A percentile compares a stretch with the other conserved stretches of the same genome.
Evolutionary conservation across 2,888 invertebrate species (phyloP).

Genomic region (Pemphredon lugubris): DNA sequence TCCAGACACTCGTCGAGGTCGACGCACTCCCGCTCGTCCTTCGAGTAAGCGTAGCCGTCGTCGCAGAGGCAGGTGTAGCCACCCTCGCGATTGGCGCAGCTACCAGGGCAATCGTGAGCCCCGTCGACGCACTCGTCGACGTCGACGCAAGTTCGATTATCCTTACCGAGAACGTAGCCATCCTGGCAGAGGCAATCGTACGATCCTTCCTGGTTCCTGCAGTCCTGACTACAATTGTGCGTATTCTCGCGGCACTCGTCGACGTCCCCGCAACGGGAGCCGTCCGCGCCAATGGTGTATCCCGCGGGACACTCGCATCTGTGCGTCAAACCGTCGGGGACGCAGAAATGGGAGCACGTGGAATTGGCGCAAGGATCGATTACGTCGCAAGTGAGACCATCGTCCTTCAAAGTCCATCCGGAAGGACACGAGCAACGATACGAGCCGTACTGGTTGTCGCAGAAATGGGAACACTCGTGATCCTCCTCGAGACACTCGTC

Average conservation of each 20-base stretch:
- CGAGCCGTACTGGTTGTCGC: conserved; percentile 83
- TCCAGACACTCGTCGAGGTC: conserved; percentile 82
- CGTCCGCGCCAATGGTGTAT: conserved; percentile 80
- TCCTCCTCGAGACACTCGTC: conserved; percentile 79
- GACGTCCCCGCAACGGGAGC: conserved; percentile 74
- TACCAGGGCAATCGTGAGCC: conserved; percentile 82
- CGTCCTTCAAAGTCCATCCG: conserved; percentile 81
- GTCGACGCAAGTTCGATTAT: conserved; percentile 76
- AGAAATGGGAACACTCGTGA: conserved; percentile 82
- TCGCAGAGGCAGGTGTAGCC: conserved; percentile 83
- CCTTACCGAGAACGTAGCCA: conserved; percentile 76
- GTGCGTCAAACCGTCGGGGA: conserved; percentile 66
- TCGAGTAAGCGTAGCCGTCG: conserved; percentile 75
- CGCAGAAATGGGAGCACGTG: conserved; percentile 76
- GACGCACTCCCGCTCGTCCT: conserved; percentile 65
- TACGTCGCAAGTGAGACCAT: conserved; percentile 69
- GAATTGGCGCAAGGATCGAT: conserved; percentile 60
- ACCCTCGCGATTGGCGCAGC: conserved; percentile 82
- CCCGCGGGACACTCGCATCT: conserved; percentile 81
- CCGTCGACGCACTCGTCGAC: conserved; percentile 78
- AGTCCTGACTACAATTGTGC: conserved; percentile 72
- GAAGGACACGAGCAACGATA: conserved; percentile 84
- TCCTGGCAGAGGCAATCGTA: conserved; percentile 80
- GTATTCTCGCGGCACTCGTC: conserved; percentile 75
- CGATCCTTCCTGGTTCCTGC: conserved; percentile 75